These are phyloP conservation scores for Lycophotia porphyrea DNA, from an alignment of 2,888 invertebrate species.

Conservation along the genomic window DNA sequence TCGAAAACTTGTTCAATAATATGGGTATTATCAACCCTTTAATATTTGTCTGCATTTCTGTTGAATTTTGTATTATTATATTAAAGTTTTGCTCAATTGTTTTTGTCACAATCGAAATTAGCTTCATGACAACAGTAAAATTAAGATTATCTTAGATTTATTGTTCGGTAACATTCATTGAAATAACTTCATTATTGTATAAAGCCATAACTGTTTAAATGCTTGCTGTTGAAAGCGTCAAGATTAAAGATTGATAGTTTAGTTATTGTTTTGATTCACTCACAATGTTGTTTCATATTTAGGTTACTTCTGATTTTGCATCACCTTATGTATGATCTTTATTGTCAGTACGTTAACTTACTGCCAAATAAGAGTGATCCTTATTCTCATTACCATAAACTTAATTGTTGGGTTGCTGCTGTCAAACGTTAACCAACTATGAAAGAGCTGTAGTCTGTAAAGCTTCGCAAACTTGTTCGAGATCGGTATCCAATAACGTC, in stretches of 20 bases:
- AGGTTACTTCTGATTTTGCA: not conserved
- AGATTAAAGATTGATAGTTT: conserved; percentile 8
- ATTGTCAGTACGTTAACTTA: not conserved
- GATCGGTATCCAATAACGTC: not conserved
- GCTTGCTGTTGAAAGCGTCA: conserved; percentile 8
- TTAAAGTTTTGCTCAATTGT: conserved; percentile 28
- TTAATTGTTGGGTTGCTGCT: not conserved
- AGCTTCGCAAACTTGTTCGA: not conserved
- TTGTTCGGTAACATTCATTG: conserved; percentile 5
- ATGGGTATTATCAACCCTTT: not conserved
- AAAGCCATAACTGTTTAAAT: conserved; percentile 14
- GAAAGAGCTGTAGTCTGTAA: not conserved
- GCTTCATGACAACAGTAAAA: conserved; percentile 19
- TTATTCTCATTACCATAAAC: not conserved
- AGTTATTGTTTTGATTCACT: not conserved
- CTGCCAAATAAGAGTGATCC: not conserved
- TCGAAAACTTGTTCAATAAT: not conserved
- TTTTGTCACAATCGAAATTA: conserved; percentile 10
- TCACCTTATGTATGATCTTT: not conserved
- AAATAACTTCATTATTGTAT: conserved; percentile 26
- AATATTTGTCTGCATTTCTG: not conserved
- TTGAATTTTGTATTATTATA: not conserved
- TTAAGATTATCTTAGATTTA: conserved; percentile 40
- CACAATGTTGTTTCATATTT: not conserved
- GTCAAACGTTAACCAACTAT: not conserved